phyloP scores from a whole-genome alignment of 2,113 vertebrate species.

The Sebastes schlegelii region DNA sequence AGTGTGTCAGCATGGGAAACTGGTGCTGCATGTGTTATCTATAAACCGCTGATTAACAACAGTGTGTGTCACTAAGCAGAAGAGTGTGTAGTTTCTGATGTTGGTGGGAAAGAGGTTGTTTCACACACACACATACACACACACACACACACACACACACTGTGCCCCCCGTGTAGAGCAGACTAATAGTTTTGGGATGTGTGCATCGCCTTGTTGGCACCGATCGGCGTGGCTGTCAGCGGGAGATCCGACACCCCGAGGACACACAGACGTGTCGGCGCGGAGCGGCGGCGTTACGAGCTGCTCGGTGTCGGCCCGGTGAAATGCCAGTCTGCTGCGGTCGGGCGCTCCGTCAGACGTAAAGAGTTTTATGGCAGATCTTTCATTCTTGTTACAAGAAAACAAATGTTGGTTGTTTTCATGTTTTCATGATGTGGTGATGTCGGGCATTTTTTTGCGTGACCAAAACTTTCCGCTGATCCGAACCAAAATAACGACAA shows the following conservation, averaged over 20 bases:
- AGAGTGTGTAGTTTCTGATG: slow-evolving; percentile 27
- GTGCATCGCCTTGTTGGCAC: slow-evolving; percentile 42
- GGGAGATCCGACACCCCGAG: slow-evolving; percentile 28
- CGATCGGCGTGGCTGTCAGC: slow-evolving; percentile 32
- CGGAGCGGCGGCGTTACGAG: slow-evolving; percentile 5
- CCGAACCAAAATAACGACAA: not conserved
- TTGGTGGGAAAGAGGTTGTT: slow-evolving; percentile 51
- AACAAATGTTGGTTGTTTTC: slow-evolving; percentile 7
- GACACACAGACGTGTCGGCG: slow-evolving; percentile 6
- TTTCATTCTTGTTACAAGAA: not conserved
- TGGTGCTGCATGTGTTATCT: slow-evolving; percentile 58
- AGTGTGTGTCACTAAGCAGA: slow-evolving; percentile 14
- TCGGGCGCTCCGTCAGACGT: not conserved
- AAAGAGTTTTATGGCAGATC: slow-evolving; percentile 1
- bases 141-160: slow-evolving; percentile 27
- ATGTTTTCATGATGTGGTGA: not conserved
- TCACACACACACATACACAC: slow-evolving; percentile 16
- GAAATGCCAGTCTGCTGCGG: slow-evolving; percentile 50
- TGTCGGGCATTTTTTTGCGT: not conserved
- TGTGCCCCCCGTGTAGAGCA: slow-evolving; percentile 4
- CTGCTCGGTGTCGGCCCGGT: slow-evolving; percentile 12
- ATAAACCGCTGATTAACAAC: slow-evolving; percentile 68
- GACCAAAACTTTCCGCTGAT: slow-evolving; percentile 12
- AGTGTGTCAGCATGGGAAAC: slow-evolving; percentile 61
- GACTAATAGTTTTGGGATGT: slow-evolving; percentile 57